Percentiles rank a stretch among this genome's conserved stretches.
Conservation (phyloP, 2,113 vertebrate genomes). For the Anhinga anhinga region DNA sequence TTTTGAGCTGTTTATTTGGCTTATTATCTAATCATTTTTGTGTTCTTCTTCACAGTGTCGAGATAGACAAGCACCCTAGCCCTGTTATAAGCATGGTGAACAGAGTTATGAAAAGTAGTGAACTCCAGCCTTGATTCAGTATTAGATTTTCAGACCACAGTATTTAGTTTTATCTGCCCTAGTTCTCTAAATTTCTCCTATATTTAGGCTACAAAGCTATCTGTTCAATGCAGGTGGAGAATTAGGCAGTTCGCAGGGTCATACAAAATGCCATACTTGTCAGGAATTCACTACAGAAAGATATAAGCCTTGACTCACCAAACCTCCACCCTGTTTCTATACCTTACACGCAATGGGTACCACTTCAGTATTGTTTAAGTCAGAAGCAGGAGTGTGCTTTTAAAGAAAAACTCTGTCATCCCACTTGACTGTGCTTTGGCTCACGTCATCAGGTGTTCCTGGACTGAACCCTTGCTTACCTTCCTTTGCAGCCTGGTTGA, state of each 20-base stretch:
- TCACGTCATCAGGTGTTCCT: background rate
- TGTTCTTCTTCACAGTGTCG: background rate
- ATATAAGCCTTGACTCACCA: background rate
- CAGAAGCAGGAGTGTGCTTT: background rate
- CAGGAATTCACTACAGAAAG: background rate
- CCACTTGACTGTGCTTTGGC: background rate
- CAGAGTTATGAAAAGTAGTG: background rate
- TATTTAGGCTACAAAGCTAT: background rate
- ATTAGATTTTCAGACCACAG: background rate
- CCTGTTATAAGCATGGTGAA: background rate
- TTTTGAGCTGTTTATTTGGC: background rate
- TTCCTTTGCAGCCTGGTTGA: background rate
- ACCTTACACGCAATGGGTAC: background rate
- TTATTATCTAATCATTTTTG: background rate
- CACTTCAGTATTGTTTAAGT: background rate
- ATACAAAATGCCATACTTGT: background rate
- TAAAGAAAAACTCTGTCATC: background rate
- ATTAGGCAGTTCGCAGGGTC: background rate
- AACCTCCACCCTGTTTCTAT: background rate
- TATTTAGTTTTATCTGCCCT: background rate
- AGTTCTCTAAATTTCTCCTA: background rate
- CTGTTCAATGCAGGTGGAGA: background rate
- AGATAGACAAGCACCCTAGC: background rate
- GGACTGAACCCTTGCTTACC: background rate
- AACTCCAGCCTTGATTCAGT: background rate